These are phyloP conservation scores for Drosophila birchii DNA, from an alignment of 2,888 invertebrate genomes.

Conservation along the genomic window DNA sequence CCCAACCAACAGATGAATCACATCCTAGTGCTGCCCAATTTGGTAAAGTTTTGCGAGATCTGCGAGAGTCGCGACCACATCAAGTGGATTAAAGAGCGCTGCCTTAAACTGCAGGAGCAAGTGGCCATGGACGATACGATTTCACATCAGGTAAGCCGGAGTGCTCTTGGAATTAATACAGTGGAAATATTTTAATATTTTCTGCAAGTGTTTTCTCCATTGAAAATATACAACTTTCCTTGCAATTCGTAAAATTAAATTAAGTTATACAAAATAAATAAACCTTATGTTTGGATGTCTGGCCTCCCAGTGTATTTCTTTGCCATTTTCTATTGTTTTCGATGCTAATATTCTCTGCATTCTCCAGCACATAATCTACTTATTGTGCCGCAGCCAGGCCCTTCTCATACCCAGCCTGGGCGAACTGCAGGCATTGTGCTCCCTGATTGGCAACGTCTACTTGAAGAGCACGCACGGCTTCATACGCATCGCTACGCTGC, in stretches of 20 bases:
- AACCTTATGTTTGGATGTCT: background rate
- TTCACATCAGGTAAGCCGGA: conserved; percentile 86
- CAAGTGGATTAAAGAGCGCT: conserved; percentile 91
- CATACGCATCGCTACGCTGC: conserved; percentile 84
- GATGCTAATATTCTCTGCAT: background rate
- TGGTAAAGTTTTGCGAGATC: conserved; percentile 91
- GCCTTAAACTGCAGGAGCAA: conserved; percentile 88
- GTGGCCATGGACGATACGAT: conserved; percentile 92
- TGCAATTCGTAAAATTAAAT: no score
- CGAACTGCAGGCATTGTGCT: conserved; percentile 83
- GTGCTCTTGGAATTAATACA: background rate
- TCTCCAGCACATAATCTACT: conserved; percentile 84
- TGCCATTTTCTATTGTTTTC: conserved; percentile 13
- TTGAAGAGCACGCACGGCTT: conserved; percentile 85
- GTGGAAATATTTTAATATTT: background rate
- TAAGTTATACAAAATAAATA: background rate
- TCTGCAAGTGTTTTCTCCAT: background rate
- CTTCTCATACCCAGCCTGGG: conserved; percentile 83
- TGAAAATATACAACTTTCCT: no score
- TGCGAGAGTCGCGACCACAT: conserved; percentile 91
- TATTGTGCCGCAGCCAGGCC: conserved; percentile 84
- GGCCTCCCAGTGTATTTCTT: background rate
- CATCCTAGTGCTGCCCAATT: conserved; percentile 88
- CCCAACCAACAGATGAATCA: conserved; percentile 81
- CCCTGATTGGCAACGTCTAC: conserved; percentile 83